Percentiles rank a stretch among this genome's conserved stretches.
Conservation (phyloP, 35 echinoderm and acorn worm genomes). For the Diadema setosum region DNA sequence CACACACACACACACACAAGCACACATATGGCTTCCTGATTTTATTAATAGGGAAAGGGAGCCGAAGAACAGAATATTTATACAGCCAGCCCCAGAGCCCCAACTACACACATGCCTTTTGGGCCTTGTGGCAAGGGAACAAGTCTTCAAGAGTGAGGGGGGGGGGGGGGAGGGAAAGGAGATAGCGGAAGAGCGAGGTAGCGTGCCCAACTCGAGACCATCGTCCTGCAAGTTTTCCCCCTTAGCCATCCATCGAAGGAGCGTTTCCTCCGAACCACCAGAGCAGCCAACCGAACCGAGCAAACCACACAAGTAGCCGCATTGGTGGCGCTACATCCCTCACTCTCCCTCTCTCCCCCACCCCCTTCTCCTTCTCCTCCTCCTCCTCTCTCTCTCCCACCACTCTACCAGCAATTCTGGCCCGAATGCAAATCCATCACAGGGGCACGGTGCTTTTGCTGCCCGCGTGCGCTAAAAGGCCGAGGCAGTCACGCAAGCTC, state of each 20-base stretch:
- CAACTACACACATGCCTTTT: background rate
- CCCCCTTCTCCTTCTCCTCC: background rate
- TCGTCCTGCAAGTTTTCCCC: no score
- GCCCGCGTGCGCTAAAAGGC: background rate
- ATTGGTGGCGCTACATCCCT: background rate
- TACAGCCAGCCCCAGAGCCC: background rate
- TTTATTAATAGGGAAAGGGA: no score
- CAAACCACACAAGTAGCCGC: conserved; percentile 5
- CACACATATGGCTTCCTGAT: no score
- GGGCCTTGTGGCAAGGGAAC: background rate
- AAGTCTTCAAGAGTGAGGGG: no score
- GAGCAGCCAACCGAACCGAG: background rate
- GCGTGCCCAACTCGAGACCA: no score
- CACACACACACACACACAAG: no score
- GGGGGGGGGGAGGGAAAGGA: background rate
- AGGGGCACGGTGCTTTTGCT: background rate
- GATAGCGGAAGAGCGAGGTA: no score
- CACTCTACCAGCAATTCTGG: background rate
- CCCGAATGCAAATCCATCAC: background rate
- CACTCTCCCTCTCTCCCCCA: background rate
- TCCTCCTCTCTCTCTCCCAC: background rate
- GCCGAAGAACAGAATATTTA: background rate
- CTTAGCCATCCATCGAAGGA: no score
- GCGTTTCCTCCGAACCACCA: no score
- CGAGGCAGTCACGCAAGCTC: conserved; percentile 3